Evolutionary conservation across 2,797 vertebrate genomes (phyloP).

Genomic region (Spea hammondii): DNA sequence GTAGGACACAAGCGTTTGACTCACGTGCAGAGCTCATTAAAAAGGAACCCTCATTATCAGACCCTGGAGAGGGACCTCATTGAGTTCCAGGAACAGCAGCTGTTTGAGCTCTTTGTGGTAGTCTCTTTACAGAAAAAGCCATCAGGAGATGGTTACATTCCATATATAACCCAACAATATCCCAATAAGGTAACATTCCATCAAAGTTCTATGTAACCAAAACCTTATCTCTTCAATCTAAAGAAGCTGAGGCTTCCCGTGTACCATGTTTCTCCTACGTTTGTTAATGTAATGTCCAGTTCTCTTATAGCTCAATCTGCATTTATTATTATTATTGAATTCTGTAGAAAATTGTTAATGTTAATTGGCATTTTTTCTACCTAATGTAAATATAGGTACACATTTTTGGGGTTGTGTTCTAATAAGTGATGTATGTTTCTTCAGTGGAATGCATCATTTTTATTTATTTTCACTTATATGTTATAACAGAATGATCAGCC

Average conservation of each 20-base stretch:
- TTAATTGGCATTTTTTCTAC: too few species aligned
- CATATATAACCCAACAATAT: conserved; percentile 93
- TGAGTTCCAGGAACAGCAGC: conserved; percentile 89
- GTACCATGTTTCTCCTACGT: too few species aligned
- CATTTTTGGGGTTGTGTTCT: too few species aligned
- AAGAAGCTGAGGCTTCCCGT: too few species aligned
- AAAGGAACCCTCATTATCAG: conserved; percentile 84
- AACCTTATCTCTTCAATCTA: too few species aligned
- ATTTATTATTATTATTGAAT: too few species aligned
- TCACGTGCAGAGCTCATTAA: conserved; percentile 79
- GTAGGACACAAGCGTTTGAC: conserved; percentile 72
- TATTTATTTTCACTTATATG: background rate
- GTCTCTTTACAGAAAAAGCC: conserved; percentile 87
- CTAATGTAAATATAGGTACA: too few species aligned
- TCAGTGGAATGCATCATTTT: background rate
- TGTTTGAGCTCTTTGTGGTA: conserved; percentile 95
- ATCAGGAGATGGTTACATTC: conserved; percentile 75
- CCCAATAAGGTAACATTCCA: conserved; percentile 80
- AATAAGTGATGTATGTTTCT: too few species aligned
- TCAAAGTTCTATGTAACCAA: too few species aligned
- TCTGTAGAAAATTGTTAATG: too few species aligned
- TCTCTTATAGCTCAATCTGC: too few species aligned
- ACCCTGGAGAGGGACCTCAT: conserved; percentile 93
- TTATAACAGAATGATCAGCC: conserved; percentile 78
- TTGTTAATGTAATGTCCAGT: too few species aligned